Evolutionary conservation across 2,113 vertebrate genomes (phyloP).

Genomic region (Butorides virescens): DNA sequence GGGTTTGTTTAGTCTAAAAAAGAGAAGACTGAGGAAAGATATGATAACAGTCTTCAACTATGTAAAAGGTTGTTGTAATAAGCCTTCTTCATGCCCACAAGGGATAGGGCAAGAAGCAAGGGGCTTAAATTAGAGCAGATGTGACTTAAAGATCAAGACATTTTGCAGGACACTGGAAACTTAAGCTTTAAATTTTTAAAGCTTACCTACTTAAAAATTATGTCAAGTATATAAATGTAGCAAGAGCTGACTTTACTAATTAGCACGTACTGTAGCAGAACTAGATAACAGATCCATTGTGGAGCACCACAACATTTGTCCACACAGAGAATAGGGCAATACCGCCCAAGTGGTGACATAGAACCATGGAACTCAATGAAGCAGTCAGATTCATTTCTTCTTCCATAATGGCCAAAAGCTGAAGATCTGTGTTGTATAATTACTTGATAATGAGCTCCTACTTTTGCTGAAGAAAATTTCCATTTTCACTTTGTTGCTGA

Average conservation of each 20-base stretch:
- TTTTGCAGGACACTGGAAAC: background rate
- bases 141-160: background rate
- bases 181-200: background rate
- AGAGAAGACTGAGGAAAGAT: conserved; percentile 13
- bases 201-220: background rate
- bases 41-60: conserved; percentile 39
- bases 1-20: conserved; percentile 57
- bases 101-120: background rate
- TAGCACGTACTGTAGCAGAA: background rate
- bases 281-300: background rate
- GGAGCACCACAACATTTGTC: background rate
- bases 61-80: conserved; percentile 29
- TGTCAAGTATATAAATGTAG: background rate
- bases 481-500: background rate
- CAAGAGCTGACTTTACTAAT: background rate
- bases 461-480: background rate
- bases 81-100: background rate
- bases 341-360: background rate
- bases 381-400: background rate
- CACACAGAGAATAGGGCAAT: background rate
- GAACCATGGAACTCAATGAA: background rate
- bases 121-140: background rate
- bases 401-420: background rate
- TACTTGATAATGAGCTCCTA: background rate
- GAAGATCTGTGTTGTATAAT: background rate